These are phyloP conservation scores for Cylas formicarius DNA, from an alignment of 1,140 invertebrate species.

Conservation along the genomic window DNA sequence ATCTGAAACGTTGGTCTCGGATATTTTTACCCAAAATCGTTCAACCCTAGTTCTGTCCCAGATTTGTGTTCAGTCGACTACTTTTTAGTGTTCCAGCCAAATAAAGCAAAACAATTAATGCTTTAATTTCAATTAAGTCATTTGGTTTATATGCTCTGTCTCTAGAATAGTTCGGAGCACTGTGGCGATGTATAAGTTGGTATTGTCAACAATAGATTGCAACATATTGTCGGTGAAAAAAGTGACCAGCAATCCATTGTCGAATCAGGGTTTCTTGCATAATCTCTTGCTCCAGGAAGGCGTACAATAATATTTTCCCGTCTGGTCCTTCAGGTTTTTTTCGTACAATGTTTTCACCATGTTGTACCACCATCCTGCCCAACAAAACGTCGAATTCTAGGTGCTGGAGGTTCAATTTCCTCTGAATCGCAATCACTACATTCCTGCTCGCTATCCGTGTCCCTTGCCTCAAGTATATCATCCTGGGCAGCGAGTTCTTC, in stretches of 20 bases:
- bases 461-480: too few relatives aligned
- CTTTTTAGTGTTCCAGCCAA: slow-evolving; percentile 9
- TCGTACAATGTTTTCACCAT: too few relatives aligned
- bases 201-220: slow-evolving; percentile 7
- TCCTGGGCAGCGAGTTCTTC: too few relatives aligned
- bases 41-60: neutral
- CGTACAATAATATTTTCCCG: slow-evolving; percentile 15
- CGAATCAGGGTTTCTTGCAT: slow-evolving; percentile 1
- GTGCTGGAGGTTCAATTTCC: too few relatives aligned
- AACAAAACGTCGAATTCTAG: too few relatives aligned
- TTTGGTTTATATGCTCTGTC: slow-evolving; percentile 6
- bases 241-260: slow-evolving; percentile 14
- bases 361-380: too few relatives aligned
- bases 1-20: neutral
- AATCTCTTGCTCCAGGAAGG: slow-evolving; percentile 13
- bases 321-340: too few relatives aligned
- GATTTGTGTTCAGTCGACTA: neutral
- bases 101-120: slow-evolving; percentile 12
- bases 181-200: slow-evolving; percentile 6
- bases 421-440: too few relatives aligned
- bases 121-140: slow-evolving; percentile 11
- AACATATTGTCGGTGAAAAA: slow-evolving; percentile 8
- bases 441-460: too few relatives aligned
- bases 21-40: slow-evolving; percentile 1
- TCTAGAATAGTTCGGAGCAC: slow-evolving; percentile 5